Percentiles rank a stretch among this genome's conserved stretches.
phyloP scores from a whole-genome alignment of 2,797 vertebrate genomes.

The Gallinago nigripennis region DNA sequence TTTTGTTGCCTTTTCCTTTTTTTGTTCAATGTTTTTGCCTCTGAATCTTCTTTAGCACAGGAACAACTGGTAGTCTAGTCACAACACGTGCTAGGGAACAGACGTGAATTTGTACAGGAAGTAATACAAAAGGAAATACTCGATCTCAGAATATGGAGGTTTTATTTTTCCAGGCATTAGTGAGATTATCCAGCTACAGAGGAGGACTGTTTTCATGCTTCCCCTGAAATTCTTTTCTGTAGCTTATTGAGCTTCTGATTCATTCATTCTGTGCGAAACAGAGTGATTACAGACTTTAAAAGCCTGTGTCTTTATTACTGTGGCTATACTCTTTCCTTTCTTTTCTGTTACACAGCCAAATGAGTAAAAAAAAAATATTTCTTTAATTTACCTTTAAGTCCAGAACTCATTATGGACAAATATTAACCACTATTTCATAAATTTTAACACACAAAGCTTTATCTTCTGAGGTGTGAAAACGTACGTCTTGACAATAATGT shows the following conservation, averaged over 20 bases:
- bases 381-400: background rate
- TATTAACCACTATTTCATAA: background rate
- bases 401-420: background rate
- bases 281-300: constrained; percentile 16
- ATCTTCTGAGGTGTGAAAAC: background rate
- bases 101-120: background rate
- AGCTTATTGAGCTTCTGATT: constrained; percentile 32
- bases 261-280: constrained; percentile 47
- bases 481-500: background rate
- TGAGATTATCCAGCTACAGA: background rate
- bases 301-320: background rate
- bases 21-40: background rate
- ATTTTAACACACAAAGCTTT: background rate
- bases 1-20: background rate
- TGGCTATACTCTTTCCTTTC: background rate
- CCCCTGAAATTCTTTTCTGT: constrained; percentile 31
- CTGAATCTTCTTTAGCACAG: background rate
- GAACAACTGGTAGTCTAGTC: background rate
- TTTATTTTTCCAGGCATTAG: constrained; percentile 35
- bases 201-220: constrained; percentile 15
- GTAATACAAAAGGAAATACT: constrained; percentile 25
- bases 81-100: background rate
- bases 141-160: background rate
- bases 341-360: background rate
- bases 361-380: background rate